phyloP scores from a whole-genome alignment of 2,113 vertebrate species.

The Nibea coibor region DNA sequence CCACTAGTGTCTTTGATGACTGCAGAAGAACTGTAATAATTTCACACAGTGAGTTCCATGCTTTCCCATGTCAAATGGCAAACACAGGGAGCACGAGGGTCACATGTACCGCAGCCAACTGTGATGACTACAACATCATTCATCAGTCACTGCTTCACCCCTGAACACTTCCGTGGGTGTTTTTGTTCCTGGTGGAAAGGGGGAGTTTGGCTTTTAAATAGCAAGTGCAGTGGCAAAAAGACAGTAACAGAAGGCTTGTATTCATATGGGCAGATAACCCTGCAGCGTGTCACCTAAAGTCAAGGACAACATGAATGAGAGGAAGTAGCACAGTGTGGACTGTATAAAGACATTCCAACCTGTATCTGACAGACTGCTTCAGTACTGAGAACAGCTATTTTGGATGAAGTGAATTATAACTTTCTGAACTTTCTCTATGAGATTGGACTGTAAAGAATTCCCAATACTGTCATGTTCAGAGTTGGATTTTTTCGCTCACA shows the following conservation, averaged over 20 bases:
- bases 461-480: neutral
- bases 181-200: conserved; percentile 32
- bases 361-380: conserved; percentile 51
- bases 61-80: conserved; percentile 15
- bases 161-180: conserved; percentile 34
- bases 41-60: neutral
- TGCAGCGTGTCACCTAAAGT: conserved; percentile 61
- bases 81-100: conserved; percentile 1
- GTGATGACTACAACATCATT: conserved; percentile 14
- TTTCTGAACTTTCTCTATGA: neutral
- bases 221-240: conserved; percentile 13
- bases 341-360: conserved; percentile 66
- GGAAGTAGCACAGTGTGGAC: conserved; percentile 69
- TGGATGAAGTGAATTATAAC: neutral
- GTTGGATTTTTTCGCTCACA: conserved; percentile 4
- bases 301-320: conserved; percentile 79
- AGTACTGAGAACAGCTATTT: conserved; percentile 7
- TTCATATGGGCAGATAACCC: conserved; percentile 54
- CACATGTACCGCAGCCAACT: conserved; percentile 13
- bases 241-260: conserved; percentile 22
- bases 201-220: conserved; percentile 40
- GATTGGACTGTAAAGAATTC: neutral
- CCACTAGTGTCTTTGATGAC: neutral
- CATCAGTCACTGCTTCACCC: conserved; percentile 33
- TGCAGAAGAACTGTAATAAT: neutral